These are phyloP conservation scores for Passerculus sandwichensis DNA, from an alignment of 2,797 vertebrate genomes.

Conservation along the genomic window DNA sequence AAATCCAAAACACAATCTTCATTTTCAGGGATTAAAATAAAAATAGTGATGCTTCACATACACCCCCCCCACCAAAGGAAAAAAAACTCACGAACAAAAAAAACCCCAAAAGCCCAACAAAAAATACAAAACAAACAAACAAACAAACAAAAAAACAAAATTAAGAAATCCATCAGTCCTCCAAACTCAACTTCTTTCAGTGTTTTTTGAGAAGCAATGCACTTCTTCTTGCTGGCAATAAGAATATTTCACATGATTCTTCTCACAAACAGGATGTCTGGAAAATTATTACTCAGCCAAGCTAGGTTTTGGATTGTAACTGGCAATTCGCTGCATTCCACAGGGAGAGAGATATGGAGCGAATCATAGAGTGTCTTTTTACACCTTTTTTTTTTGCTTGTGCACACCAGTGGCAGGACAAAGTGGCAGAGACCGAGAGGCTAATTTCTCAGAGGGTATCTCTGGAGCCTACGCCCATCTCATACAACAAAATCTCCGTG, in stretches of 20 bases:
- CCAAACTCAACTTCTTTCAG: not conserved
- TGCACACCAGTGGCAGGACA: not conserved
- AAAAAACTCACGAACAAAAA: no score
- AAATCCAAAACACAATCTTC: not conserved
- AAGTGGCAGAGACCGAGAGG: fast-evolving
- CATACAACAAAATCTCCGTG: not conserved
- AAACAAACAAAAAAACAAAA: not conserved
- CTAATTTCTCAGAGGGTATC: not conserved
- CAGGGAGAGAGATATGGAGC: not conserved
- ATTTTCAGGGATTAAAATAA: not conserved
- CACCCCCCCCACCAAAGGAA: no score
- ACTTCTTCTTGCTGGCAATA: not conserved
- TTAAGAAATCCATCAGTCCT: not conserved
- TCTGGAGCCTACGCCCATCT: not conserved
- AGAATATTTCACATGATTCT: not conserved
- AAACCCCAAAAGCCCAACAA: no score
- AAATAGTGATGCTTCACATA: not conserved
- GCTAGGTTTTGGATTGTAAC: not conserved
- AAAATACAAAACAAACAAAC: no score
- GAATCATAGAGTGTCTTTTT: not conserved
- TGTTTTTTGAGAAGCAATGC: not conserved
- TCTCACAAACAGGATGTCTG: constrained; percentile 1
- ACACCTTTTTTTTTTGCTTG: not conserved
- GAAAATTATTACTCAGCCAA: not conserved
- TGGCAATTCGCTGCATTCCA: not conserved